phyloP scores from a whole-genome alignment of 2,113 vertebrate genomes.

The Nyctibius bracteatus region DNA sequence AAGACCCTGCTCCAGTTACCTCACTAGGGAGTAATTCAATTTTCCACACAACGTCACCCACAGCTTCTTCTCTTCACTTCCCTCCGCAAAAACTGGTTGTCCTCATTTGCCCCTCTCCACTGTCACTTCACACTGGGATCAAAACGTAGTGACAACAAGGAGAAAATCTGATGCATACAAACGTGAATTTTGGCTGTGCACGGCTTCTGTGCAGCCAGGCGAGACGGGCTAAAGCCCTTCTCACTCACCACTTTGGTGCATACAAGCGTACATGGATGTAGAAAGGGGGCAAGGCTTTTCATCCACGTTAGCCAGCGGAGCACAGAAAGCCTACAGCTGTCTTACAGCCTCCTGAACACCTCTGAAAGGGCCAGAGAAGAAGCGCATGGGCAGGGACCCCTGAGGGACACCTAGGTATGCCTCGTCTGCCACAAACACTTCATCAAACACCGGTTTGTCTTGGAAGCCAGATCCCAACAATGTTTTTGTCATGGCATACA shows the following conservation, averaged over 20 bases:
- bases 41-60: constrained; percentile 11
- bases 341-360: neutral
- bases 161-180: neutral
- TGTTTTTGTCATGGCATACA: neutral
- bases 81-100: neutral
- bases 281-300: neutral
- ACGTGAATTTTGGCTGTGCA: neutral
- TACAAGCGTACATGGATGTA: no score
- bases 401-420: neutral
- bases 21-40: constrained; percentile 34
- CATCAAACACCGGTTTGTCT: neutral
- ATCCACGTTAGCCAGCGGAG: neutral
- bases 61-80: neutral
- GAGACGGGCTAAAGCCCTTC: neutral
- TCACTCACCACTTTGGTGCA: neutral
- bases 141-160: neutral
- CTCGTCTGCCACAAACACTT: neutral
- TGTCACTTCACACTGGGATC: neutral
- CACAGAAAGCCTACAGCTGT: neutral
- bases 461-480: neutral
- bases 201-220: neutral
- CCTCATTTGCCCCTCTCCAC: neutral
- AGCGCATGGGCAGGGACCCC: neutral
- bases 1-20: neutral
- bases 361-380: neutral